Conservation (phyloP, 1,140 invertebrate genomes). For the Drosophila orena region DNA sequence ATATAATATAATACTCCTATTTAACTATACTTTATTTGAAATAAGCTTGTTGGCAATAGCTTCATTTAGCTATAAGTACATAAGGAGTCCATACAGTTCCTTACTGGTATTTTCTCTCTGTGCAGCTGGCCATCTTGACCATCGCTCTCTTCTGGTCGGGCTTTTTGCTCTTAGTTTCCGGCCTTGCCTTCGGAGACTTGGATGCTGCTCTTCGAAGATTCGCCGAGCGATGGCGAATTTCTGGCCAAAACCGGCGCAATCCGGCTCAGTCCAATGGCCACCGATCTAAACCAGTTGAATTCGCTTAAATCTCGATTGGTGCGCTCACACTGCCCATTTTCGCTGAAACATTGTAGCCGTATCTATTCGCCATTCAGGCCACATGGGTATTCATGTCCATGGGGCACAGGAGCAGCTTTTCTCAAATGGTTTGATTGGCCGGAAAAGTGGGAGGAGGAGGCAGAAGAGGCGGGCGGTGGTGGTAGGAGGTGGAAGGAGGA, state of each 20-base stretch:
- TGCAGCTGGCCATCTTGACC: not conserved
- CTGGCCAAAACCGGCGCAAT: conserved; percentile 73
- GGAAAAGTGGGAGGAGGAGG: conserved; percentile 32
- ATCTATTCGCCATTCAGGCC: not conserved
- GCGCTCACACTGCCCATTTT: conserved; percentile 30
- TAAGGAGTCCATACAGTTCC: too few relatives aligned
- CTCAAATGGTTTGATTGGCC: conserved; percentile 47
- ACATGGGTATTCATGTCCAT: conserved; percentile 15
- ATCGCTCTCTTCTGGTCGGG: conserved; percentile 9
- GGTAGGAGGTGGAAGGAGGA: conserved; percentile 19
- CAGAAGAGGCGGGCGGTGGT: not conserved
- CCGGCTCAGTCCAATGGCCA: conserved; percentile 54
- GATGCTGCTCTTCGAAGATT: conserved; percentile 24
- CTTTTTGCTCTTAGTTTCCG: conserved; percentile 14
- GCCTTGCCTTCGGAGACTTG: conserved; percentile 7
- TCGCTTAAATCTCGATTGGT: conserved; percentile 68
- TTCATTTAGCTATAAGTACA: too few relatives aligned
- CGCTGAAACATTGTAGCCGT: conserved; percentile 40
- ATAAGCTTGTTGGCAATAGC: too few relatives aligned
- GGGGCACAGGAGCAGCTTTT: conserved; percentile 49
- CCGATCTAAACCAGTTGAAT: conserved; percentile 79
- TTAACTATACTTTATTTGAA: too few relatives aligned
- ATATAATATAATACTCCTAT: too few relatives aligned
- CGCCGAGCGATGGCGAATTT: conserved; percentile 33
- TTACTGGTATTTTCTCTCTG: conserved; percentile 7